Evolutionary conservation across 2,888 invertebrate genomes (phyloP), one percentile per base, ranked within the genome.

Genomic region (Agrotis segetum): DNA sequence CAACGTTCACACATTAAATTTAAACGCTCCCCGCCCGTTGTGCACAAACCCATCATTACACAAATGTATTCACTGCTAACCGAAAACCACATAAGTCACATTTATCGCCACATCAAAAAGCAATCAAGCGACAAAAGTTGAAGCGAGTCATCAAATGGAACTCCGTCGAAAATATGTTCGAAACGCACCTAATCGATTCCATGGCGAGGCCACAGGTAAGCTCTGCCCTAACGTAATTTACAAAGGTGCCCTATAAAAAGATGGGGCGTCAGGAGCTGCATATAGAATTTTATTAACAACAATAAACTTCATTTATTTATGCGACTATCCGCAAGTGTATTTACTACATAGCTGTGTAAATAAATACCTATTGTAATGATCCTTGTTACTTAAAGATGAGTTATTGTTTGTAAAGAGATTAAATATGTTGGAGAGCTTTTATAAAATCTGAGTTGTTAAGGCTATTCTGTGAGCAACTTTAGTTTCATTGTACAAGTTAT

Each of bases 41-140:
- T 91, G 92, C 93, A 92, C 92, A 91, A 88, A 92, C 90, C 93
- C 89, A 85, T 94, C 92, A 95, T 95, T 94, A 95, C 88, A 89
- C 88, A 91, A 93, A 92, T 88, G 94, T 87, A 85, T 90, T 88
- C 87, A 88, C 89, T 91, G 92, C 90, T 93, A 92, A 87, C 88
- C 86, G 87, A 87, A 92, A 92, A 94, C 95, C 95, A 91, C 95
- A 94, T 95, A 95, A 95, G 95, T 95, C 96, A 96, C 96, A 94
- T 95, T 94, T 94, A 93, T 93, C 94, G 94, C 94, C 89, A 90
- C 96, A 95, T 96, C 96, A 95, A 96, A 96, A 96, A 94, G 94
- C 91, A 94, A 96, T 95, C 95, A 95, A 92, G 92, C 90, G 93
- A 95, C 96, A 95, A 94, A 94, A 92, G 92, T 92, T 88, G 83